phyloP scores from a whole-genome alignment of 2,888 invertebrate genomes.

The Trichacis sp. region DNA sequence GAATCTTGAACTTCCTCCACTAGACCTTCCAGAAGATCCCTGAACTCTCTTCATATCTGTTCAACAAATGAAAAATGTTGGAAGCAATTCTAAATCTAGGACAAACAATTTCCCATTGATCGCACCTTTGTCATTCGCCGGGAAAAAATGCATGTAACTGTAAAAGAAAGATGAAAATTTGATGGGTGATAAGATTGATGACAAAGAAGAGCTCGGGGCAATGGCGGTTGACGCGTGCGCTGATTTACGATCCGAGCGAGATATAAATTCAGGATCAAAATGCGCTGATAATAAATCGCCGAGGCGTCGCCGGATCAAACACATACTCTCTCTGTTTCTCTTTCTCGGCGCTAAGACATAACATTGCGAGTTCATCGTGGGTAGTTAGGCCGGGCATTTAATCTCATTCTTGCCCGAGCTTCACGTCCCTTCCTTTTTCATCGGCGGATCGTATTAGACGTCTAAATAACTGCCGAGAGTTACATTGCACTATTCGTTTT shows the following conservation, averaged over 20 bases:
- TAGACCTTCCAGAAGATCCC: no score
- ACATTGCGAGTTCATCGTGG: slow-evolving; percentile 26
- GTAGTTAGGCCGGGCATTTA: slow-evolving; percentile 25
- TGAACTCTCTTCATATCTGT: no score
- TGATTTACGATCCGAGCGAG: slow-evolving; percentile 34
- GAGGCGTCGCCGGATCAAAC: slow-evolving; percentile 36
- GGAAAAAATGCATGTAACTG: no score
- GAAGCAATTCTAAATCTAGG: no score
- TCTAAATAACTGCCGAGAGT: slow-evolving; percentile 1
- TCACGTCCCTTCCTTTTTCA: neutral
- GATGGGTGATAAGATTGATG: slow-evolving; percentile 29
- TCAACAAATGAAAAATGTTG: no score
- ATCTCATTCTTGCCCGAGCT: slow-evolving; percentile 17
- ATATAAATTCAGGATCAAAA: slow-evolving; percentile 38
- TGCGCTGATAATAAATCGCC: slow-evolving; percentile 34
- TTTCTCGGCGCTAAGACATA: slow-evolving; percentile 30
- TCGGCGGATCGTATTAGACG: neutral
- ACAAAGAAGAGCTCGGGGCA: slow-evolving; percentile 18
- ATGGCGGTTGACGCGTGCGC: slow-evolving; percentile 22
- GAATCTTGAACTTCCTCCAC: no score
- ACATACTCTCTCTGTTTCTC: no score
- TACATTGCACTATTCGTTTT: slow-evolving; percentile 6
- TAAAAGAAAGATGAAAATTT: no score
- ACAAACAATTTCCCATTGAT: no score
- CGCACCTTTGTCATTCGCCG: no score